Evolutionary conservation across 35 echinoderm and acorn worm species (phyloP), one percentile per base, ranked within the genome.

Genomic region (Ptychodera flava): DNA sequence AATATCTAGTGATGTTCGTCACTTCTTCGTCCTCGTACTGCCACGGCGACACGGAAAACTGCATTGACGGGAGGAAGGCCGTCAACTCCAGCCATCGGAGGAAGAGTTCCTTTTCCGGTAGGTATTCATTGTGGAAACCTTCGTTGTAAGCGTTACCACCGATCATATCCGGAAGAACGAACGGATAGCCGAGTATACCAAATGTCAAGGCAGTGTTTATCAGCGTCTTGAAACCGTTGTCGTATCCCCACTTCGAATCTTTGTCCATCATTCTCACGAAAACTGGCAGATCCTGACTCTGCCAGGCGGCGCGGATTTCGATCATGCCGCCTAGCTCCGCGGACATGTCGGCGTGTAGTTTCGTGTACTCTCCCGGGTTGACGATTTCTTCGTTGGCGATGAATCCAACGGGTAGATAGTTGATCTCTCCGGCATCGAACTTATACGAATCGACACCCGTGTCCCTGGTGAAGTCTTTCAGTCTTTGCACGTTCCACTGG

Each of bases 181-280:
- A 98, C 28, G 95, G 92, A 53, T 98, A 98, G 0, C 95, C 95
- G 12, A 98, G 78, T 16, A 94, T 87, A 64, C 92, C 90, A 35
- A 98, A 98, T 16, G 95, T 94, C 34, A 98, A 78, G 0, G 92
- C 93, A 6, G 95, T 90, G 35, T 92, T 94, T 64, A 98, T 98
- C 10, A 98, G 84, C 38, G 95, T 98, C 33, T 92, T 94, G 1
- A 97, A 88, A 16, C 95, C 95, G 29, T 97, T 97, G 82, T 94
- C 89, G 86, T 92, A 93, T n/a, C 92, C 92, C 95, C 95, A 97
- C 22, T 89, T 38, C 1, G 92, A 94, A 33, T 93, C 95, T 34
- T 97, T 97, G 82, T 97, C 95, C 95, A 97, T 97, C 95, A 97
- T 97, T 38, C 95, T 81, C 15, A 92, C 87, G 85, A 97, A 97